Evolutionary conservation across 2,797 vertebrate genomes (phyloP).

Genomic region (Malacoctenus gilli): DNA sequence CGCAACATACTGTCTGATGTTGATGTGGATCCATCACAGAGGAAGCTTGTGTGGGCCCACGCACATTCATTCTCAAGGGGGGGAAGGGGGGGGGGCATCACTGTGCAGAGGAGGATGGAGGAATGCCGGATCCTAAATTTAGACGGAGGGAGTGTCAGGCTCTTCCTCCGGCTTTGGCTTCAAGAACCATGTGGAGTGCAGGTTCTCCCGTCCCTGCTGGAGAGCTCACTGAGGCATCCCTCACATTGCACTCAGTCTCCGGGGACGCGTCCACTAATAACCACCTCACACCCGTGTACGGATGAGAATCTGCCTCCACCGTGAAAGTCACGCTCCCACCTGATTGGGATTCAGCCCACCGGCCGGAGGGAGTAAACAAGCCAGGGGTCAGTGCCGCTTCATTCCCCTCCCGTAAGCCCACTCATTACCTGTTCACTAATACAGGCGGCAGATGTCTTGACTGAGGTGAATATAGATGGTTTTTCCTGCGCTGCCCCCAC

Average conservation of each 20-base stretch:
- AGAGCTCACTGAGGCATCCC: neutral
- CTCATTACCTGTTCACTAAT: slow-evolving; percentile 20
- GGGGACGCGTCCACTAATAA: too few species aligned
- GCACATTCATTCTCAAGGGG: neutral
- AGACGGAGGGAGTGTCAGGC: slow-evolving; percentile 25
- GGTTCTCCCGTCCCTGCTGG: too few species aligned
- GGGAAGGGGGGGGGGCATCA: slow-evolving; percentile 21
- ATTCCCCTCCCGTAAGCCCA: too few species aligned
- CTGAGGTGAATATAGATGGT: slow-evolving; percentile 43
- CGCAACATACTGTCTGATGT: neutral
- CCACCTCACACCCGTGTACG: too few species aligned
- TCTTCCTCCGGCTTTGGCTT: slow-evolving; percentile 19
- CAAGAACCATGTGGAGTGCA: too few species aligned
- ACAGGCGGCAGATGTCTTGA: slow-evolving; percentile 30
- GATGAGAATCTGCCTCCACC: too few species aligned
- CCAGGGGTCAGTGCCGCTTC: slow-evolving; percentile 9
- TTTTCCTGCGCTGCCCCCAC: slow-evolving; percentile 7
- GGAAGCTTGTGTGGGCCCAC: too few species aligned
- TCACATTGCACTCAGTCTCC: too few species aligned
- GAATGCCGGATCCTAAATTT: slow-evolving; percentile 46
- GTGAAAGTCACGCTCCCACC: neutral
- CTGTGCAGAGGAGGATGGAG: slow-evolving; percentile 17
- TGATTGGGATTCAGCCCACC: slow-evolving; percentile 4
- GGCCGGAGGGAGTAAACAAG: slow-evolving; percentile 20
- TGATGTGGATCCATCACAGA: neutral